Base-by-base conservation (phyloP, 2,113 vertebrate species). In the Brachypteracias leptosomus region DNA sequence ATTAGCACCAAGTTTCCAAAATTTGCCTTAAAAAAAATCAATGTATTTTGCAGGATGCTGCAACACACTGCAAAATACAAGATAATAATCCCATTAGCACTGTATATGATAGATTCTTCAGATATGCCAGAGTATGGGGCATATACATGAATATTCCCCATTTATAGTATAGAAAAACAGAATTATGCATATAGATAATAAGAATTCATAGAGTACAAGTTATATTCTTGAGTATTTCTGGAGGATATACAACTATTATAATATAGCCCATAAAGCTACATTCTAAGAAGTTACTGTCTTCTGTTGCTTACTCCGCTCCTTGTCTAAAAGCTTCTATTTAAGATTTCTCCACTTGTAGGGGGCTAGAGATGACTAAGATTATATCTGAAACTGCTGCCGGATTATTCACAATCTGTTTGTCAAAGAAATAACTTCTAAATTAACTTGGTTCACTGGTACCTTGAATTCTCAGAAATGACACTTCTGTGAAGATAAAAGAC, bases 381-480 rank as follows among this genome's bases (percentile, higher is more conserved):
- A 8, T 33, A 42, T 77, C 52, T 84, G 36, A 81, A 94, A 40
- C 6, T 67, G 20, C 63, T 63, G 17, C 35, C 87, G 55, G 35
- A 72, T 91, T 73, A 73, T 65, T 54, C 46, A 49, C 47, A 85
- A 72, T 16, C 29, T 57, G 9, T 74, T 81, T 87, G 16, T 87
- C 38, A 79, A 79, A 72, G 51, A 38, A 38, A 16, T 65, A 74
- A 49, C 58, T 76, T 20, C 20, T 90, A 66, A 82, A 97, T 96
- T 90, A 93, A 93, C 51, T 91, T 95, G 80, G 89, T 91, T 91
- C 96, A 85, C 91, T 89, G 70, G 72, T 63, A 97, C 63, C 93
- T 96, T 93, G 78, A 54, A 92, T 94, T 96, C 92, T 93, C 83
- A 89, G 84, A 95, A 97, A 93, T 79, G 65, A 95, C 85, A 94